Conservation (phyloP, 2,888 invertebrate genomes). For the Matsumyia berberina region DNA sequence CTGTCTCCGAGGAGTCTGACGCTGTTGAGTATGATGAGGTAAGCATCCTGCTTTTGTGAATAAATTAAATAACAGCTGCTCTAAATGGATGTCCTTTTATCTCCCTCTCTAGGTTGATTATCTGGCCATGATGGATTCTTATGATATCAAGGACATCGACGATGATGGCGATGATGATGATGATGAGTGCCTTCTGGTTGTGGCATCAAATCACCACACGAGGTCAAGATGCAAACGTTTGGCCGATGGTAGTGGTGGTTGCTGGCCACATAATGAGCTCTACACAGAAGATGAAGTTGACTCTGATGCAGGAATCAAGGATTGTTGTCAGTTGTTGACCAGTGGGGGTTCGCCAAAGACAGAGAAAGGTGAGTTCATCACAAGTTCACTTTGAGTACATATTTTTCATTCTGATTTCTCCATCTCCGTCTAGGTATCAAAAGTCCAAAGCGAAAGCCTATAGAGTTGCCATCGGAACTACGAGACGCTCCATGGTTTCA, state of each 20-base stretch:
- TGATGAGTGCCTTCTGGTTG: slow-evolving; percentile 66
- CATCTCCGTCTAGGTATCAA: slow-evolving; percentile 5
- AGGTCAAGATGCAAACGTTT: slow-evolving; percentile 44
- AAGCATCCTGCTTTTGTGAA: slow-evolving; percentile 18
- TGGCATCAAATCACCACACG: slow-evolving; percentile 50
- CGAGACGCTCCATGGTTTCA: slow-evolving; percentile 80
- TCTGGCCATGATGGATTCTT: slow-evolving; percentile 64
- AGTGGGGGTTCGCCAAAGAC: slow-evolving; percentile 40
- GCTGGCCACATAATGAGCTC: slow-evolving; percentile 50
- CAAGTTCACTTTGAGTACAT: background rate
- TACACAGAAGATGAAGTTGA: slow-evolving; percentile 79
- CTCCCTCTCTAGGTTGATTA: slow-evolving; percentile 59
- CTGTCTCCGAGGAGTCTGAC: slow-evolving; percentile 60
- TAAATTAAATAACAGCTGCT: background rate
- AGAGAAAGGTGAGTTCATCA: slow-evolving; percentile 35
- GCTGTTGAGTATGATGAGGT: slow-evolving; percentile 64
- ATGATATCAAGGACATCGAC: slow-evolving; percentile 55
- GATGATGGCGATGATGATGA: slow-evolving; percentile 50
- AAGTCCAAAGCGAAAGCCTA: slow-evolving; percentile 60
- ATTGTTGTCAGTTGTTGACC: slow-evolving; percentile 80
- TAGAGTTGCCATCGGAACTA: slow-evolving; percentile 77
- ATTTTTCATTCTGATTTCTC: background rate
- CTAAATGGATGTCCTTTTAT: slow-evolving; percentile 33
- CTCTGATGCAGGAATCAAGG: slow-evolving; percentile 80
- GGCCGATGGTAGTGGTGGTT: slow-evolving; percentile 35